These are phyloP conservation scores for Polyergus mexicanus DNA, from an alignment of 1,140 invertebrate genomes.

Conservation along the genomic window DNA sequence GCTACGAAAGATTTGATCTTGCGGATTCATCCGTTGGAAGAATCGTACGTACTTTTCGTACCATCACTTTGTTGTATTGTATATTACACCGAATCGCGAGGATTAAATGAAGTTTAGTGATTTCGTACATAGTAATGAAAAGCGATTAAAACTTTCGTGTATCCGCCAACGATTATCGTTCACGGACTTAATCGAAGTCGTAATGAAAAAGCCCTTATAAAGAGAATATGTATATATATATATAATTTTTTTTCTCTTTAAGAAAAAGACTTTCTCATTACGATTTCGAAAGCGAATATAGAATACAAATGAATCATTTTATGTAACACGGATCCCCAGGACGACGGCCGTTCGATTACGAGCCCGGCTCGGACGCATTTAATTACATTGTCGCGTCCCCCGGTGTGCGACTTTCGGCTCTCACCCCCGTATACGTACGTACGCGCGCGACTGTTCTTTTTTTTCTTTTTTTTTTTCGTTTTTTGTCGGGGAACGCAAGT, in stretches of 20 bases:
- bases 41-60: not conserved
- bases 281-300: constrained; percentile 34
- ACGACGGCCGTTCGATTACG: constrained; percentile 60
- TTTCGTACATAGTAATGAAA: constrained; percentile 25
- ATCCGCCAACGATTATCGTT: constrained; percentile 34
- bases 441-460: not conserved
- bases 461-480: constrained; percentile 20
- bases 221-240: constrained; percentile 17
- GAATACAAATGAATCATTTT: constrained; percentile 64
- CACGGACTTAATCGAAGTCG: constrained; percentile 56
- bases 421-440: constrained; percentile 33
- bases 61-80: not conserved
- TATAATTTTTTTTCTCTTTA: too few species aligned
- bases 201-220: constrained; percentile 39
- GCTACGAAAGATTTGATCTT: not conserved
- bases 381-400: constrained; percentile 54
- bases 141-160: constrained; percentile 27
- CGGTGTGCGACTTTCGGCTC: constrained; percentile 50
- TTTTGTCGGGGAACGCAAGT: constrained; percentile 31
- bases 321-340: constrained; percentile 49
- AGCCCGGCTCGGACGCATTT: constrained; percentile 49
- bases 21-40: not conserved
- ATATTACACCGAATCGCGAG: constrained; percentile 8
- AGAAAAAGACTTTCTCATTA: too few species aligned
- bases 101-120: constrained; percentile 27